These are phyloP conservation scores for Cephus pulcher DNA, from an alignment of 2,888 invertebrate genomes.

Conservation along the genomic window DNA sequence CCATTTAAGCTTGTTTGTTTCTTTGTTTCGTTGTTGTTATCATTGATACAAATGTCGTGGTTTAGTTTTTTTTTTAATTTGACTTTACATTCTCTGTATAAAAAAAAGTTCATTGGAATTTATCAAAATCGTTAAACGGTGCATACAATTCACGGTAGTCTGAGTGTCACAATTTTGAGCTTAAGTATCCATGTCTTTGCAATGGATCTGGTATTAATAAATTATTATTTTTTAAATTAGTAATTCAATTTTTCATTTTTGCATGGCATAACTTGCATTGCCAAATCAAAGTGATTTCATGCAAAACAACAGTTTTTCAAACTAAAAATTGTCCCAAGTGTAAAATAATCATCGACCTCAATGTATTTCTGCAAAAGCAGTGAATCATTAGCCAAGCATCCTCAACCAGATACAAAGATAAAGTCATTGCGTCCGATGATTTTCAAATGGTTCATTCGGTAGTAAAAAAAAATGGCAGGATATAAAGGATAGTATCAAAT, in stretches of 20 bases:
- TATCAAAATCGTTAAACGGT: not conserved
- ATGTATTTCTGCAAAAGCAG: not conserved
- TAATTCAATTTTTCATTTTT: not conserved
- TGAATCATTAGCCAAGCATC: not conserved
- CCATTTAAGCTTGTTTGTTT: not conserved
- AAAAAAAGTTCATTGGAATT: not conserved
- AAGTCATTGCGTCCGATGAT: not conserved
- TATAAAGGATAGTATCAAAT: not conserved
- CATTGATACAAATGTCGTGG: not conserved
- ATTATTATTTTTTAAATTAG: not conserved
- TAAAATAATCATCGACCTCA: not conserved
- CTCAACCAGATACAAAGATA: not conserved
- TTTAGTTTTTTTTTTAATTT: not conserved
- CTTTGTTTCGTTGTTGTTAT: not conserved
- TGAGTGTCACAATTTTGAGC: not conserved
- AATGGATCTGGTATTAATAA: not conserved
- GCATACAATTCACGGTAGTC: not conserved
- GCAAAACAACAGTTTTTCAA: not conserved
- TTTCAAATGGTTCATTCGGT: not conserved
- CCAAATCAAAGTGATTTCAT: not conserved
- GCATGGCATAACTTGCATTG: not conserved
- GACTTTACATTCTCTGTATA: not conserved
- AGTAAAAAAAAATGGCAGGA: not conserved
- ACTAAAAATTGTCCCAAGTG: not conserved
- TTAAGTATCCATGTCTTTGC: not conserved